Evolutionary conservation across 2,797 vertebrate species (phyloP).

Genomic region (Caiman crocodilus): DNA sequence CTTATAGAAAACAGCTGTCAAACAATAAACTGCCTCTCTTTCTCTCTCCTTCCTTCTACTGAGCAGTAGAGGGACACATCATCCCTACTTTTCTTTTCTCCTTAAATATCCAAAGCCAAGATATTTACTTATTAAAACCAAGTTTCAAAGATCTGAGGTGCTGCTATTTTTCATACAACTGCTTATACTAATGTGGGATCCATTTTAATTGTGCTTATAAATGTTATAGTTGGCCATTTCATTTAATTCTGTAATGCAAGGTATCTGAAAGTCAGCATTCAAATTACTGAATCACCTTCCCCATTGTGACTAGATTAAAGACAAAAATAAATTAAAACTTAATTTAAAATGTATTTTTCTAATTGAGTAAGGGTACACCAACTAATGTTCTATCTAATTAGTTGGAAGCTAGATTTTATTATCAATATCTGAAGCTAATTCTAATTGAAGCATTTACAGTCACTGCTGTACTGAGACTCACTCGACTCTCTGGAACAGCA

Average conservation of each 20-base stretch:
- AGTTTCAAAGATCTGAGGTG: background rate
- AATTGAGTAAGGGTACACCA: slow-evolving; percentile 22
- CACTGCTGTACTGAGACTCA: fast-evolving
- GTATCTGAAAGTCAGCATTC: background rate
- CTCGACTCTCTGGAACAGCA: background rate
- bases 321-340: slow-evolving; percentile 38
- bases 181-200: fast-evolving
- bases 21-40: slow-evolving; percentile 59
- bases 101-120: background rate
- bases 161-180: fast-evolving
- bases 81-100: background rate
- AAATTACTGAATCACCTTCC: background rate
- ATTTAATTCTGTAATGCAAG: fast-evolving
- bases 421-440: slow-evolving; percentile 7
- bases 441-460: background rate
- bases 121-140: background rate
- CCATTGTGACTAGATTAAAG: background rate
- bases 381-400: slow-evolving; percentile 24
- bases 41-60: background rate
- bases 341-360: slow-evolving; percentile 41
- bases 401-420: slow-evolving; percentile 19
- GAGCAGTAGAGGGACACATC: background rate
- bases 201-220: fast-evolving
- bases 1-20: slow-evolving; percentile 81
- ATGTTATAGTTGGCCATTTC: fast-evolving